A percentile compares a stretch with the other conserved stretches of the same genome.
Evolutionary conservation across 2,888 invertebrate genomes (phyloP).

Genomic region (Latheticus oryzae): DNA sequence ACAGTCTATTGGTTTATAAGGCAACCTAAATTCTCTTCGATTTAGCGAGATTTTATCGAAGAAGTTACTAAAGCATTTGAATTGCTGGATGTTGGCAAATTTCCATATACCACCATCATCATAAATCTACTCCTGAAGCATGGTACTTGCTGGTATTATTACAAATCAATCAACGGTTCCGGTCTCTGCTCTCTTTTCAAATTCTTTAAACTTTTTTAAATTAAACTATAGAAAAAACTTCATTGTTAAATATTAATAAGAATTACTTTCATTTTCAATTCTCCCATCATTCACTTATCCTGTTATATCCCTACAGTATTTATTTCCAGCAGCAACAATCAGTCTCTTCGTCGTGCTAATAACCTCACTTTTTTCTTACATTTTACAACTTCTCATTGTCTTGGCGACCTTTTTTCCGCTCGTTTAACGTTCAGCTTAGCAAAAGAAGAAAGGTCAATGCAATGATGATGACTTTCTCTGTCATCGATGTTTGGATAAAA

Average conservation of each 20-base stretch:
- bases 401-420: background rate
- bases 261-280: slow-evolving; percentile 21
- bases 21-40: slow-evolving; percentile 34
- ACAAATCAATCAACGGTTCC: background rate
- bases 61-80: slow-evolving; percentile 2
- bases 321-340: slow-evolving; percentile 22
- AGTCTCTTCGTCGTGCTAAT: slow-evolving; percentile 1
- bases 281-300: slow-evolving; percentile 14
- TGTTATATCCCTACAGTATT: background rate
- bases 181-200: no score
- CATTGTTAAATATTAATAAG: no score
- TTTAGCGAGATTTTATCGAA: background rate
- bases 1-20: slow-evolving; percentile 37
- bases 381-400: background rate
- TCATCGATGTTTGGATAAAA: no score
- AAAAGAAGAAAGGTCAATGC: background rate
- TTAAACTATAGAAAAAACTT: no score
- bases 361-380: background rate
- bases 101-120: no score
- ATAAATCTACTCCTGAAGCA: no score
- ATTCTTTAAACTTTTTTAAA: no score
- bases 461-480: background rate
- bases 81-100: no score
- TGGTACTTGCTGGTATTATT: slow-evolving; percentile 3
- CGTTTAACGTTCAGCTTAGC: no score